A percentile compares a stretch with the other conserved stretches of the same genome.
Conservation (phyloP, 2,113 vertebrate genomes). For the Gasterosteus aculeatus region DNA sequence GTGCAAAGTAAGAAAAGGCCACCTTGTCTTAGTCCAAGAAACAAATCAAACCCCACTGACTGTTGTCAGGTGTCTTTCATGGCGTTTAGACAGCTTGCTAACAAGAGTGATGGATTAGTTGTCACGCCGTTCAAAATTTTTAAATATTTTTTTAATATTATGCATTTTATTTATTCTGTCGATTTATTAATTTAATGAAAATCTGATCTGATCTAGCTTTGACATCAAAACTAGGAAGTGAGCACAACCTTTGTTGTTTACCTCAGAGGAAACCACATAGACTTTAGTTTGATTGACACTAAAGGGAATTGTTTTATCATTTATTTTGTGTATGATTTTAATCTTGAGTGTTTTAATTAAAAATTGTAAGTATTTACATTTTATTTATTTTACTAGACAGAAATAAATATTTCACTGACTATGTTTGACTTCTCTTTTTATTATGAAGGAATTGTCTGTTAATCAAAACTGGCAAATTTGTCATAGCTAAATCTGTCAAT, state of each 20-base stretch:
- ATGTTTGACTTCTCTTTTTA: neutral
- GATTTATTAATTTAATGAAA: neutral
- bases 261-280: neutral
- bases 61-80: neutral
- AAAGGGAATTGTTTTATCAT: constrained; percentile 9
- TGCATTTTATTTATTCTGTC: constrained; percentile 31
- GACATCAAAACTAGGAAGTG: constrained; percentile 17
- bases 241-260: neutral
- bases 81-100: neutral
- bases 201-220: neutral
- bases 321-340: constrained; percentile 27
- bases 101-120: neutral
- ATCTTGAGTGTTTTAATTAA: constrained; percentile 42
- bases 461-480: neutral
- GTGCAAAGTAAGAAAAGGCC: constrained; percentile 10
- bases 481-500: neutral
- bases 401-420: constrained; percentile 73
- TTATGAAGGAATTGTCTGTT: neutral
- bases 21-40: neutral
- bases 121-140: neutral
- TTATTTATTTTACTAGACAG: constrained; percentile 58
- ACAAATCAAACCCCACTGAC: neutral
- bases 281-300: neutral
- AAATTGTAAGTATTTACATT: constrained; percentile 69
- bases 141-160: neutral